These are phyloP conservation scores for Forbesichthys agassizii DNA, from an alignment of 2,113 vertebrate genomes.

Conservation along the genomic window DNA sequence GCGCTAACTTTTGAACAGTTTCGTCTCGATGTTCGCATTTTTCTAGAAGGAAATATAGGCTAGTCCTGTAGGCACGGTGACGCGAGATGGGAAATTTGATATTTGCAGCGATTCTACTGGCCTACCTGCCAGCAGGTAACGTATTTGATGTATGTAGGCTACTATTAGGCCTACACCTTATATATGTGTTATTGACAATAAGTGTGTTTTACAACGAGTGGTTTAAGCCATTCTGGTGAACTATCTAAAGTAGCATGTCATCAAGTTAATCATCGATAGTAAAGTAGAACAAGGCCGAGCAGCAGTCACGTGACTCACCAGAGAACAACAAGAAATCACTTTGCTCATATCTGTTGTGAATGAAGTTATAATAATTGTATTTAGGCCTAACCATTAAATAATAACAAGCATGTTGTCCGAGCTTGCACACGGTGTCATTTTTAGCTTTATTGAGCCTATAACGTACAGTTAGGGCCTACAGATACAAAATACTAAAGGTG, in stretches of 20 bases:
- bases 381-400: not conserved
- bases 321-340: not conserved
- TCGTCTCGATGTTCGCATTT: not conserved
- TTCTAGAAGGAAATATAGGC: not conserved
- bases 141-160: not conserved
- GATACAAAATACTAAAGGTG: too few relatives aligned
- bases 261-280: constrained; percentile 69
- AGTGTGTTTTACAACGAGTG: not conserved
- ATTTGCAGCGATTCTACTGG: constrained; percentile 57
- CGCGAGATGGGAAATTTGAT: constrained; percentile 64
- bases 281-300: constrained; percentile 52
- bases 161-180: not conserved
- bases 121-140: constrained; percentile 71
- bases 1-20: too few relatives aligned
- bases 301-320: constrained; percentile 59
- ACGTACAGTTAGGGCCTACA: too few relatives aligned
- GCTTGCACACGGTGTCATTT: too few relatives aligned
- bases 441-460: too few relatives aligned
- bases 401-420: not conserved
- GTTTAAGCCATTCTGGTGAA: too few relatives aligned
- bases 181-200: not conserved
- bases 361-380: too few relatives aligned
- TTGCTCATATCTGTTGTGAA: too few relatives aligned
- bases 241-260: constrained; percentile 10
- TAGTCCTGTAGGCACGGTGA: constrained; percentile 40